Evolutionary conservation across 37 sponge, comb jelly and placozoan genomes (phyloP).

Genomic region (Geodia barretti): DNA sequence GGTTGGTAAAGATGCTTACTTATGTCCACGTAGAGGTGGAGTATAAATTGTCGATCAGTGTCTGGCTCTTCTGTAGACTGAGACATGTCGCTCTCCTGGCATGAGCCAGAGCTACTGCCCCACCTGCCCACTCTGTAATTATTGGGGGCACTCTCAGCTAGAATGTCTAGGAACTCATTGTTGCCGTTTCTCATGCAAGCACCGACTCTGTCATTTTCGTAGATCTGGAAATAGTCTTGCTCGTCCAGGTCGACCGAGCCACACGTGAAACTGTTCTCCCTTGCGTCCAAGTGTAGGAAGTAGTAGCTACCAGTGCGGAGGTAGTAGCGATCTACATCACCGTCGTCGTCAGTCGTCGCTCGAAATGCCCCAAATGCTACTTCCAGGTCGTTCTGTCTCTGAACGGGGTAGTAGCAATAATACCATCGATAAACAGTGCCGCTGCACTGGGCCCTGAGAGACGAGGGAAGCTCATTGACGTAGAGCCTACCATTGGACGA

Average conservation of each 20-base stretch:
- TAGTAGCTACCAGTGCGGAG: background rate
- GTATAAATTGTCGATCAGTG: background rate
- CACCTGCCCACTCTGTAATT: background rate
- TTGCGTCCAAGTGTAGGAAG: background rate
- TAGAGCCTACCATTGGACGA: background rate
- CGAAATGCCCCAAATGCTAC: background rate
- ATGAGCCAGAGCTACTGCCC: background rate
- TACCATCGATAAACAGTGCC: background rate
- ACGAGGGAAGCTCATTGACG: background rate
- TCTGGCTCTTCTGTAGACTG: background rate
- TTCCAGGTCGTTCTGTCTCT: background rate
- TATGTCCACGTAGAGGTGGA: background rate
- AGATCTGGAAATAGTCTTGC: background rate
- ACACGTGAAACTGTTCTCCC: background rate
- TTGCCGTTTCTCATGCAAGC: conserved; percentile 2
- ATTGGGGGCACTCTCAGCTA: background rate
- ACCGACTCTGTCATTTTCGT: conserved; percentile 8
- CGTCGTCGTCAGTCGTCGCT: background rate
- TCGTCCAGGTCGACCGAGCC: background rate
- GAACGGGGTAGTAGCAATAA: background rate
- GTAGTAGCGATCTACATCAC: background rate
- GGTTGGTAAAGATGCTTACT: too few relatives aligned
- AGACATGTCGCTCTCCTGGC: background rate
- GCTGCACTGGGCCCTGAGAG: background rate
- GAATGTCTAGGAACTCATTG: background rate